These are phyloP conservation scores for Cynoglossus semilaevis DNA, from an alignment of 2,113 vertebrate species.

Conservation along the genomic window DNA sequence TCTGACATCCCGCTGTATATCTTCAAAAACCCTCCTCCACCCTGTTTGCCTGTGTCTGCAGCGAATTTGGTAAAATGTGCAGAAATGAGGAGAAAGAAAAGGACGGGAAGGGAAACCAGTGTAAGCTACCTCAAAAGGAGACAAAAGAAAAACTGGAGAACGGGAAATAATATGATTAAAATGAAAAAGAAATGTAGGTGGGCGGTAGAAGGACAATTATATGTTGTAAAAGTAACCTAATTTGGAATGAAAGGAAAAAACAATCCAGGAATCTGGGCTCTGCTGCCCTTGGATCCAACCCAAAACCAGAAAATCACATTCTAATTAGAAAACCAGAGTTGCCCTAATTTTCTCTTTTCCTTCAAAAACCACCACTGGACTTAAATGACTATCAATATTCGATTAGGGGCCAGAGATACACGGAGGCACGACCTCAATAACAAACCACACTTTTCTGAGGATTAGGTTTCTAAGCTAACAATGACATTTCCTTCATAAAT, in stretches of 20 bases:
- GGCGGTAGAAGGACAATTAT: slow-evolving; percentile 31
- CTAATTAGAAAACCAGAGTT: slow-evolving; percentile 24
- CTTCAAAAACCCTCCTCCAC: slow-evolving; percentile 37
- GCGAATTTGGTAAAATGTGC: slow-evolving; percentile 18
- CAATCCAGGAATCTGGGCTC: slow-evolving; percentile 42
- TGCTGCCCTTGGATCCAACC: slow-evolving; percentile 51
- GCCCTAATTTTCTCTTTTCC: slow-evolving; percentile 36
- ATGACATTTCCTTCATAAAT: slow-evolving; percentile 38
- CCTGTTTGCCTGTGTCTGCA: slow-evolving; percentile 7
- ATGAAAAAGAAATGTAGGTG: slow-evolving; percentile 10
- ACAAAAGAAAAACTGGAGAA: slow-evolving; percentile 19
- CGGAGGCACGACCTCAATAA: slow-evolving; percentile 29
- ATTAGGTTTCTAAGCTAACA: slow-evolving; percentile 39
- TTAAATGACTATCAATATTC: slow-evolving; percentile 61
- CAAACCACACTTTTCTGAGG: slow-evolving; percentile 43
- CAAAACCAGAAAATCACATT: slow-evolving; percentile 43
- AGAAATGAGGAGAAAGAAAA: slow-evolving; percentile 5
- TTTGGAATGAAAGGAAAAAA: slow-evolving; percentile 48
- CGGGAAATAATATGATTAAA: background rate
- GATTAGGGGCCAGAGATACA: slow-evolving; percentile 36
- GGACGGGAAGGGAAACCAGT: slow-evolving; percentile 3
- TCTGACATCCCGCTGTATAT: slow-evolving; percentile 75
- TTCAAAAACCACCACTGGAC: slow-evolving; percentile 25
- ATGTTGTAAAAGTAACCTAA: slow-evolving; percentile 16
- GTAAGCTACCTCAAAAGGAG: slow-evolving; percentile 1